A percentile compares a stretch with the other conserved stretches of the same genome.
These are phyloP conservation scores for Melanophora roralis DNA, from an alignment of 2,888 invertebrate genomes.

Conservation along the genomic window DNA sequence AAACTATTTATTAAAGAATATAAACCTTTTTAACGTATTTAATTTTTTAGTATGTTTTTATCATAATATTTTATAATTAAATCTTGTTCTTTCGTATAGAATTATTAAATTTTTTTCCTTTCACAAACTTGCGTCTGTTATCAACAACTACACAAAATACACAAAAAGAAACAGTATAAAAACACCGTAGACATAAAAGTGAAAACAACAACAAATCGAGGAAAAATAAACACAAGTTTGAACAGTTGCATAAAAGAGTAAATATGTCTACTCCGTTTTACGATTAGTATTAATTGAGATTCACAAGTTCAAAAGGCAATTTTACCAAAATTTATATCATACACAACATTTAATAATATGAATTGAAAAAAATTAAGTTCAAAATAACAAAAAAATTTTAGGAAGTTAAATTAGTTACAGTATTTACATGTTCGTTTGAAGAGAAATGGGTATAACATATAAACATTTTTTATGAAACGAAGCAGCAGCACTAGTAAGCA, in stretches of 20 bases:
- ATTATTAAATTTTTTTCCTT: slow-evolving; percentile 7
- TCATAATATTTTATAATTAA: background rate
- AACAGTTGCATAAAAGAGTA: slow-evolving; percentile 15
- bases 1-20: background rate
- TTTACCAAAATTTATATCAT: no score
- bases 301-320: no score
- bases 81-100: slow-evolving; percentile 21
- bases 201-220: slow-evolving; percentile 40
- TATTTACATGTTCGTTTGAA: no score
- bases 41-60: background rate
- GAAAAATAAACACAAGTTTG: slow-evolving; percentile 32
- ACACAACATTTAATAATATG: no score
- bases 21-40: background rate
- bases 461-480: no score
- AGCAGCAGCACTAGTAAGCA: no score
- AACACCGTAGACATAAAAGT: slow-evolving; percentile 39
- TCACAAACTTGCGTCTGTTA: slow-evolving; percentile 35
- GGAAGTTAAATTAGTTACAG: no score
- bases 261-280: background rate
- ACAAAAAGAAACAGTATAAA: slow-evolving; percentile 25
- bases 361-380: no score
- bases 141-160: slow-evolving; percentile 34
- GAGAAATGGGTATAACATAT: no score
- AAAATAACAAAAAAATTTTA: no score
- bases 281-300: background rate